These are phyloP conservation scores for Lamellibrachia luymesi DNA, from an alignment of 1,140 invertebrate genomes.

Conservation along the genomic window DNA sequence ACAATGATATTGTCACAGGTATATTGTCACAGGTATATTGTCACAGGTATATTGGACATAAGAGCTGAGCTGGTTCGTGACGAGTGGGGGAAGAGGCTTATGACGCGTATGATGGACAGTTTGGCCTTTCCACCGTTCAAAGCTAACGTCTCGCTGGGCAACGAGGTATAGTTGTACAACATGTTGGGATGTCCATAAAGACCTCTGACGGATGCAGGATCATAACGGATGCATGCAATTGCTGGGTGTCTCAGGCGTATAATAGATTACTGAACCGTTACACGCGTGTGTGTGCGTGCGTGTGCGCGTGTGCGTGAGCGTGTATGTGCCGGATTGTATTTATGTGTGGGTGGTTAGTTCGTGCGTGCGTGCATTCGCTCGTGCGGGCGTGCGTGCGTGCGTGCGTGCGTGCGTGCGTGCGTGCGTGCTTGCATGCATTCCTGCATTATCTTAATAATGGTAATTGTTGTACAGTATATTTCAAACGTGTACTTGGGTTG, in stretches of 20 bases:
- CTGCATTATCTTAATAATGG: too few species aligned
- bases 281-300: background rate
- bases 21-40: background rate
- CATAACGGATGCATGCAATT: background rate
- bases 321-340: background rate
- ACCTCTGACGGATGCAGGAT: background rate
- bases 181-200: background rate
- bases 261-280: too few species aligned
- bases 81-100: background rate
- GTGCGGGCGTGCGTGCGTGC: constrained; percentile 22
- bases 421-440: constrained; percentile 18
- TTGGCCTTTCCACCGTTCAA: background rate
- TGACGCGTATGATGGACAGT: background rate
- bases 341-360: background rate
- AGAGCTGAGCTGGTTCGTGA: background rate
- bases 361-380: constrained; percentile 6
- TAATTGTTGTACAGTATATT: background rate
- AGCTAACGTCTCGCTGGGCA: background rate
- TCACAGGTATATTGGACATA: background rate
- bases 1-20: too few species aligned
- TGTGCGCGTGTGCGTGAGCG: background rate
- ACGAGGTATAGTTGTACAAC: background rate
- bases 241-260: background rate
- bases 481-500: background rate
- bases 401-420: constrained; percentile 24